Evolutionary conservation across 2,797 vertebrate species (phyloP).

Genomic region (Octomys mimax): DNA sequence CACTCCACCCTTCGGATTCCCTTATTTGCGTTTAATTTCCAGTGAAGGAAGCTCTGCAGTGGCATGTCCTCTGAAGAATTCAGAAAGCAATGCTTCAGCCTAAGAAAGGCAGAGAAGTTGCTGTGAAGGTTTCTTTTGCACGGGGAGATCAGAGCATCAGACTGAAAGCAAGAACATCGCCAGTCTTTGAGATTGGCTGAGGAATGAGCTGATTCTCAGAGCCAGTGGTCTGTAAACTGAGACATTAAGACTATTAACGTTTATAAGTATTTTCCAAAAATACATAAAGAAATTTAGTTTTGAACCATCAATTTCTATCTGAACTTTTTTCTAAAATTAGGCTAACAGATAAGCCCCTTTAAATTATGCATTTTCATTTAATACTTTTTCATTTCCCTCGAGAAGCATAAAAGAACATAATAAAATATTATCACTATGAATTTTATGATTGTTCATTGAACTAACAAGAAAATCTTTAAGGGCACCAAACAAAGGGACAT

Average conservation of each 20-base stretch:
- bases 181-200: not conserved
- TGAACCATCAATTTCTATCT: not conserved
- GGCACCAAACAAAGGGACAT: not conserved
- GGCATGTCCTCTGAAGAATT: not conserved
- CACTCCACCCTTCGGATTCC: not conserved
- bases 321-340: constrained; percentile 2
- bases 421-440: not conserved
- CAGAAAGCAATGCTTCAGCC: not conserved
- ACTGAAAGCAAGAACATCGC: not conserved
- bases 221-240: not conserved
- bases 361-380: constrained; percentile 47
- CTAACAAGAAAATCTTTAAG: not conserved
- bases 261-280: not conserved
- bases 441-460: not conserved
- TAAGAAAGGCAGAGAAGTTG: not conserved
- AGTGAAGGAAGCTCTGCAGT: not conserved
- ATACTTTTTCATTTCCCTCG: constrained; percentile 2
- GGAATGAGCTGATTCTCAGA: not conserved
- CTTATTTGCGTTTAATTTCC: not conserved
- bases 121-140: not conserved
- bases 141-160: not conserved
- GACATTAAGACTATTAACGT: not conserved
- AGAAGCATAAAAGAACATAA: not conserved
- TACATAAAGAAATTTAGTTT: constrained; percentile 37
- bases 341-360: not conserved